These are phyloP conservation scores for Caenorhabditis drosophilae DNA, from an alignment of 2,888 invertebrate genomes.

Conservation along the genomic window DNA sequence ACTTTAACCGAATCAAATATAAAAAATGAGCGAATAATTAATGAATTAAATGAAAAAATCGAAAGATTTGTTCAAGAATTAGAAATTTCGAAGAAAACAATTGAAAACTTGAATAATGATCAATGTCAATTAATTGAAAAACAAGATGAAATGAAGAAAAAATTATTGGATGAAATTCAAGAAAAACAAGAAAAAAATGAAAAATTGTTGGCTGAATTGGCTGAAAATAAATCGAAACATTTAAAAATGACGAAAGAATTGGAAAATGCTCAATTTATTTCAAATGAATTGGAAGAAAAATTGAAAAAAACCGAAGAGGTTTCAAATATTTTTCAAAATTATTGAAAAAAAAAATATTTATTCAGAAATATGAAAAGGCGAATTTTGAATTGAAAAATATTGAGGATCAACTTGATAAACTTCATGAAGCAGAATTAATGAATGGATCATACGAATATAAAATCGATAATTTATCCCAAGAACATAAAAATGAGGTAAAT, in stretches of 20 bases:
- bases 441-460: no score
- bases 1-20: conserved; percentile 22
- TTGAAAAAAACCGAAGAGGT: conserved; percentile 17
- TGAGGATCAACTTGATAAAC: conserved; percentile 17
- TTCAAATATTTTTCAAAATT: no score
- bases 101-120: conserved; percentile 44
- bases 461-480: conserved; percentile 15
- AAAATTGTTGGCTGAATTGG: conserved; percentile 6
- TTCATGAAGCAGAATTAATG: conserved; percentile 23
- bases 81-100: conserved; percentile 26
- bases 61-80: conserved; percentile 33
- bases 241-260: conserved; percentile 8
- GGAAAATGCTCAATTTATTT: conserved; percentile 3
- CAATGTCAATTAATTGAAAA: conserved; percentile 33
- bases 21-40: conserved; percentile 15
- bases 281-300: conserved; percentile 11
- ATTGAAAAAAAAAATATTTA: no score
- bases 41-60: conserved; percentile 25
- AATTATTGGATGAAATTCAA: conserved; percentile 30
- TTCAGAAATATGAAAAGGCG: conserved; percentile 12
- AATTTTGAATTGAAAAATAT: conserved; percentile 9
- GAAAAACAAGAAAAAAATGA: conserved; percentile 24
- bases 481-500: conserved; percentile 15
- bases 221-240: conserved; percentile 17
- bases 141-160: conserved; percentile 28